A percentile compares a stretch with the other conserved stretches of the same genome.
Conservation (phyloP, 2,113 vertebrate species). For the Nibea albiflora region DNA sequence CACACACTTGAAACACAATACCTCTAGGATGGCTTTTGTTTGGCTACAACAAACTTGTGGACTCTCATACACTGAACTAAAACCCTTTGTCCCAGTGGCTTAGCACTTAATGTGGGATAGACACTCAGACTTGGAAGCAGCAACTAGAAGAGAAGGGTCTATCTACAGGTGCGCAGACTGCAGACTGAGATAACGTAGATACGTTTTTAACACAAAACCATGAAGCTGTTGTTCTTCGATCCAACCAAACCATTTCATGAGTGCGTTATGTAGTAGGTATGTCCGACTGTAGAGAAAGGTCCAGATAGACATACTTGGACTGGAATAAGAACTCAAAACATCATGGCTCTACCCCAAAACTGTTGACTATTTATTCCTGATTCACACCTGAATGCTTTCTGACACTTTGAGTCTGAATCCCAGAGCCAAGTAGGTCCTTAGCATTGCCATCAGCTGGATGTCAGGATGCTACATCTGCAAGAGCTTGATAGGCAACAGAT, state of each 20-base stretch:
- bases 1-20: neutral
- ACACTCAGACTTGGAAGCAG: neutral
- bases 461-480: conserved; percentile 36
- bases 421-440: conserved; percentile 20
- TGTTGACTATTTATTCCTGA: conserved; percentile 9
- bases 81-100: neutral
- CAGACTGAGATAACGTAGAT: too few relatives aligned
- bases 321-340: conserved; percentile 13
- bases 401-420: conserved; percentile 17
- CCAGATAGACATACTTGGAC: too few relatives aligned
- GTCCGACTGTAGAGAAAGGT: too few relatives aligned
- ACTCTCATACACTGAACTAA: neutral
- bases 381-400: conserved; percentile 15
- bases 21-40: neutral
- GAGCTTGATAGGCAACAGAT: conserved; percentile 43
- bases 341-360: neutral
- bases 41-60: neutral
- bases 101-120: neutral
- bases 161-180: too few relatives aligned
- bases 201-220: too few relatives aligned
- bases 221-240: too few relatives aligned
- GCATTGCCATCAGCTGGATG: conserved; percentile 16
- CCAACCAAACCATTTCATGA: too few relatives aligned
- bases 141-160: too few relatives aligned
- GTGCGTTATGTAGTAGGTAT: too few relatives aligned